phyloP scores from a whole-genome alignment of 92 coral and sea anemone species.

The Bergia sp. region DNA sequence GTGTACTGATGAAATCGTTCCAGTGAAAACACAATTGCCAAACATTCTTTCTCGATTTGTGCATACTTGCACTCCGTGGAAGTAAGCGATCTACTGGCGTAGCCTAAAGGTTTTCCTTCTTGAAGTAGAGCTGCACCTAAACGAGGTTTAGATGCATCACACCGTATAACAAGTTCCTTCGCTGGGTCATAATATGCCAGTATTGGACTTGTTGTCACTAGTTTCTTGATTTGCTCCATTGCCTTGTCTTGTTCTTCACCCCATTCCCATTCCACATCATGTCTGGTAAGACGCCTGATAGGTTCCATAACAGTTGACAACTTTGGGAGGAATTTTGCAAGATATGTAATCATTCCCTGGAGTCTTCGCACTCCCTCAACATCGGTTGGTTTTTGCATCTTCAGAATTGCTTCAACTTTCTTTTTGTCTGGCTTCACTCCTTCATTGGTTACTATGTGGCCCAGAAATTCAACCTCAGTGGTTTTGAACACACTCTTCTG shows the following conservation, averaged over 20 bases:
- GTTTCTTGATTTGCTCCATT: constrained; percentile 3
- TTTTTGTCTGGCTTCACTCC: constrained; percentile 41
- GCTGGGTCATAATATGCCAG: constrained; percentile 13
- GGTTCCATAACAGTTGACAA: constrained; percentile 24
- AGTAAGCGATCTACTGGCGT: constrained; percentile 7
- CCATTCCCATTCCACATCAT: constrained; percentile 11
- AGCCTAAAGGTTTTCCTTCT: constrained; percentile 12
- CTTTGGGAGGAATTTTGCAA: constrained; percentile 34
- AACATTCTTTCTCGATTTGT: constrained; percentile 18
- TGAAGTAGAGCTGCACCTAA: constrained; percentile 41
- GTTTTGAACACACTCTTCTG: constrained; percentile 43
- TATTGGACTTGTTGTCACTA: background rate
- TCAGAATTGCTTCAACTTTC: constrained; percentile 40
- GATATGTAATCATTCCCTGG: constrained; percentile 18
- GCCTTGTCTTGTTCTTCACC: constrained; percentile 12
- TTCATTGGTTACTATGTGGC: constrained; percentile 34
- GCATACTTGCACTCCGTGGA: constrained; percentile 20
- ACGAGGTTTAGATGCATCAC: constrained; percentile 30
- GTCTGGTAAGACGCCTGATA: constrained; percentile 19
- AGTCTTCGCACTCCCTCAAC: constrained; percentile 43
- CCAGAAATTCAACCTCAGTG: constrained; percentile 22
- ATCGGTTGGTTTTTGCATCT: constrained; percentile 31
- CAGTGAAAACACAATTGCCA: constrained; percentile 22
- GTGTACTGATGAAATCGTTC: constrained; percentile 33
- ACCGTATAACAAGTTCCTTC: constrained; percentile 18